phyloP scores from a whole-genome alignment of 1,140 invertebrate species.

The Panulirus ornatus region DNA sequence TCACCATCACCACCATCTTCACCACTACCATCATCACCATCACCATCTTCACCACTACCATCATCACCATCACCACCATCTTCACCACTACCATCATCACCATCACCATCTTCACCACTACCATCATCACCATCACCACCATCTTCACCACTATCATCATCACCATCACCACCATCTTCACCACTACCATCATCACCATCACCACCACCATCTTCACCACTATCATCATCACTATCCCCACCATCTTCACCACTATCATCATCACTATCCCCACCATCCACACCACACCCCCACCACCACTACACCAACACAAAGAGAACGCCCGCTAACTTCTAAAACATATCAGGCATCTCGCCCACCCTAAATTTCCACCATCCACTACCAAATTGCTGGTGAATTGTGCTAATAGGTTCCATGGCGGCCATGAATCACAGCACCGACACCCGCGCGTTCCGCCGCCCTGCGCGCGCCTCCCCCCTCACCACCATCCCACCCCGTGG shows the following conservation, averaged over 20 bases:
- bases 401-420: conserved; percentile 66
- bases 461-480: conserved; percentile 1
- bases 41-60: not conserved
- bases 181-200: not conserved
- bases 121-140: not conserved
- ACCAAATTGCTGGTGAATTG: conserved; percentile 70
- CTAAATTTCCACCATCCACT: conserved; percentile 67
- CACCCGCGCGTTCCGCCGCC: conserved; percentile 19
- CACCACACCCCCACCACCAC: not conserved
- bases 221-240: conserved; percentile 8
- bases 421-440: conserved; percentile 68
- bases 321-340: conserved; percentile 19
- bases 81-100: not conserved
- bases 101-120: conserved; percentile 13
- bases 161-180: conserved; percentile 11
- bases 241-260: not conserved
- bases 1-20: not conserved
- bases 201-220: conserved; percentile 1
- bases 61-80: conserved; percentile 2
- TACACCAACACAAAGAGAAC: not conserved
- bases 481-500: not conserved
- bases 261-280: not conserved
- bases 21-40: not conserved
- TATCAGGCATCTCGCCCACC: conserved; percentile 11
- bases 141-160: not conserved